Conservation (phyloP, 2,113 vertebrate genomes). For the Sylvia atricapilla region DNA sequence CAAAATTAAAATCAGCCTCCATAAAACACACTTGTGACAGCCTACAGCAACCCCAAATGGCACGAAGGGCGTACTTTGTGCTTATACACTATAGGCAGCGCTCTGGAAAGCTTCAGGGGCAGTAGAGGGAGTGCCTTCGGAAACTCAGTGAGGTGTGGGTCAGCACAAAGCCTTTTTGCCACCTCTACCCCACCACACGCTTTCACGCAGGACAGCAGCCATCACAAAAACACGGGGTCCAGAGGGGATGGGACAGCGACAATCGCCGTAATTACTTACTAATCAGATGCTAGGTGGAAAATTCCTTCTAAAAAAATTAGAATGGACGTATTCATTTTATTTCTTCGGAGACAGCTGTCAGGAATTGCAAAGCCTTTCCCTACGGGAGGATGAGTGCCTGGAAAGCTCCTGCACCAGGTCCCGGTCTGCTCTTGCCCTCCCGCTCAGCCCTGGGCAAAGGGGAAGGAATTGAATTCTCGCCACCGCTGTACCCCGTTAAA, state of each 20-base stretch:
- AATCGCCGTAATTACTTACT: neutral
- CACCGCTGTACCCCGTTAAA: fast-evolving
- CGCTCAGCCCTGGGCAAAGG: fast-evolving
- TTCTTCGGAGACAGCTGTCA: neutral
- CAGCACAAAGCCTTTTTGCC: neutral
- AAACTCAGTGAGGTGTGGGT: neutral
- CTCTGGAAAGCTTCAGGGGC: neutral
- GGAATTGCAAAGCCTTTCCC: neutral
- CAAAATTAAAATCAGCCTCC: conserved; percentile 60
- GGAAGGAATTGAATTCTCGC: neutral
- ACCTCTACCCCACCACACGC: neutral
- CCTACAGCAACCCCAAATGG: neutral
- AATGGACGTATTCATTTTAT: fast-evolving
- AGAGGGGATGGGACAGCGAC: fast-evolving
- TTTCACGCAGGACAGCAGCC: fast-evolving
- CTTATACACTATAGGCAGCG: fast-evolving
- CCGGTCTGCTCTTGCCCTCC: too few relatives aligned
- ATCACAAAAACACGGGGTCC: fast-evolving
- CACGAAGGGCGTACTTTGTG: neutral
- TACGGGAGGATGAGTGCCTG: fast-evolving
- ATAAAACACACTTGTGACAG: conserved; percentile 1
- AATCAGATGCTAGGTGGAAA: neutral
- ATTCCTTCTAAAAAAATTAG: neutral
- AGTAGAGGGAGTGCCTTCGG: fast-evolving
- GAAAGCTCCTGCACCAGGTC: neutral